Base-by-base conservation (phyloP, 2,797 vertebrate genomes). In the Harpagifer antarcticus region DNA sequence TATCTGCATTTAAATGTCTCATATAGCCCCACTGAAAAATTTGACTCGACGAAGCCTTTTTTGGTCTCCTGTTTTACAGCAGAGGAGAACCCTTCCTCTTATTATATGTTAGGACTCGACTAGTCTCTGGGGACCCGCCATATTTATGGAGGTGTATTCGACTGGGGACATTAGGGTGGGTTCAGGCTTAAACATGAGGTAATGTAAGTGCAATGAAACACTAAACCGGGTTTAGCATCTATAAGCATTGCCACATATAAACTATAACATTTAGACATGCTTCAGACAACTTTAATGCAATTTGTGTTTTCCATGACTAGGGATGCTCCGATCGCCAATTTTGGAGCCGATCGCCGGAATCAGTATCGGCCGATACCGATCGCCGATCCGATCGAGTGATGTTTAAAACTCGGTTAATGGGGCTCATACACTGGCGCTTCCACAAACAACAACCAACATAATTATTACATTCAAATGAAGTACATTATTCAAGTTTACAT, bases 1-100 rank as follows among this genome's bases (percentile, higher is more conserved):
- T 70, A 83, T 91, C 88, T 86, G 82, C 78, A 87, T 90, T 83
- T 17, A 80, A 80, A 87, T 68, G 54, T 37, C 48, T 68, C 47
- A 5, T 31, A 44, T 68, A 52, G 54, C 44, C 42, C 43, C 63
- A 15, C 40, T 27, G 68, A 48, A 16, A 57, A 54, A 65, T 76
- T 74, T 74, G 27, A 52, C 66, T 74, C 17, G n/a, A 20, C 72
- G 44, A 42, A 60, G 61, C 27, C 48, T 43, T 5, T 80, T 75
- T 62, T 70, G 69, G 72, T 78, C 45, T 72, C 59, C 68, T 16
- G 63, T 70, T 67, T 77, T 78, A 66, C 50, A 57, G 72, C 58
- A 74, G 42, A 82, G 67, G 60, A 42, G 60, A 84, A 82, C 47
- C 64, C 15, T 3, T 72, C 74, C 53, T 76, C 60, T 68, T 83